These are phyloP conservation scores for Ommatoiulus sabulosus DNA, from an alignment of 2,888 invertebrate genomes.

Conservation along the genomic window DNA sequence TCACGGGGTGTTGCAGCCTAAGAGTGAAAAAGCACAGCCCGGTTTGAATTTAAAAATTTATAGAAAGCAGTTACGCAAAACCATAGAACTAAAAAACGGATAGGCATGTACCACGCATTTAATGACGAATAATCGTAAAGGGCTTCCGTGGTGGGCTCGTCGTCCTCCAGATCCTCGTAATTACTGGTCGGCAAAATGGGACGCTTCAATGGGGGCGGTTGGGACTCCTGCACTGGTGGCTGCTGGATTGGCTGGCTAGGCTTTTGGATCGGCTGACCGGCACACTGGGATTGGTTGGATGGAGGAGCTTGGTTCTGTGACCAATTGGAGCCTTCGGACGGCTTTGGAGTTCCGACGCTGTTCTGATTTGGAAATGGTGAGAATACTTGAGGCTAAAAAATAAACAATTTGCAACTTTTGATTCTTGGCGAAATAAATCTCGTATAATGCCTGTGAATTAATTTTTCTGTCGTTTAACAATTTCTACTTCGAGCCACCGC, in stretches of 20 bases:
- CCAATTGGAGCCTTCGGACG: not conserved
- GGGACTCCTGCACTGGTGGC: not conserved
- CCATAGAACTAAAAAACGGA: not conserved
- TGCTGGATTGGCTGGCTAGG: conserved; percentile 64
- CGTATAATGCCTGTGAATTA: too few relatives aligned
- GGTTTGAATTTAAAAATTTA: too few relatives aligned
- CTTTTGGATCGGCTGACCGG: conserved; percentile 17
- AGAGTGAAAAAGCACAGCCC: not conserved
- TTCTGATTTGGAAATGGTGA: conserved; percentile 59
- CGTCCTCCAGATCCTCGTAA: conserved; percentile 81
- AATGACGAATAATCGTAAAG: conserved; percentile 90
- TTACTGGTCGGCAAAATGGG: conserved; percentile 83
- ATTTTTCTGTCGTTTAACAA: too few relatives aligned
- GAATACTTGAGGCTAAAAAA: conserved; percentile 54
- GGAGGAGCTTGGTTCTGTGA: conserved; percentile 46
- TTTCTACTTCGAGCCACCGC: too few relatives aligned
- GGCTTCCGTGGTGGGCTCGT: conserved; percentile 80
- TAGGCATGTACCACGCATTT: conserved; percentile 77
- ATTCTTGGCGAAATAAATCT: too few relatives aligned
- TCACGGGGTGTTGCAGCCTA: conserved; percentile 90
- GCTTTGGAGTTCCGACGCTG: conserved; percentile 55
- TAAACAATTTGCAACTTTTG: too few relatives aligned
- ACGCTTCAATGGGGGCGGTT: conserved; percentile 72
- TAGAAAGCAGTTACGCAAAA: too few relatives aligned
- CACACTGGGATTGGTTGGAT: not conserved